A percentile compares a stretch with the other conserved stretches of the same genome.
phyloP scores from a whole-genome alignment of 2,113 vertebrate genomes.

The Oncorhynchus tshawytscha region DNA sequence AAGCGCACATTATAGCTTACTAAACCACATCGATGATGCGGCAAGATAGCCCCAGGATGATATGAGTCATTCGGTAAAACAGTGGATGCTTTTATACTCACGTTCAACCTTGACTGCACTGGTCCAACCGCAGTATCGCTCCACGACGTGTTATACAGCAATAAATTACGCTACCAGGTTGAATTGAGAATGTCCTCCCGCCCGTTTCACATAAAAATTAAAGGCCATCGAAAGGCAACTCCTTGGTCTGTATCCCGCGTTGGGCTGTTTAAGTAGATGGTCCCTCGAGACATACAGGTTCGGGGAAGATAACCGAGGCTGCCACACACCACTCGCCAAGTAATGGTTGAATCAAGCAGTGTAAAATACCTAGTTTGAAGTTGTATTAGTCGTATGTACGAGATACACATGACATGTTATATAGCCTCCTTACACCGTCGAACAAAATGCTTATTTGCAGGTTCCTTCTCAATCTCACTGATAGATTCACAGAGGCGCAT shows the following conservation, averaged over 20 bases:
- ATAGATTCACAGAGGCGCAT: too few relatives aligned
- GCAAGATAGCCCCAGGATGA: conserved; percentile 21
- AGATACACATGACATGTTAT: background rate
- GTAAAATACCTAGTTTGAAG: background rate
- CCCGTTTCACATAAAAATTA: conserved; percentile 32
- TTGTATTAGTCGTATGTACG: background rate
- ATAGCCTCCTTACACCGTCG: background rate
- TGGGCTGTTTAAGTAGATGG: background rate
- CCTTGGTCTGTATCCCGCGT: background rate
- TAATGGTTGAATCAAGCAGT: background rate
- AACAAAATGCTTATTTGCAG: too few relatives aligned
- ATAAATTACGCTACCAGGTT: conserved; percentile 4
- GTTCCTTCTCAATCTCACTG: too few relatives aligned
- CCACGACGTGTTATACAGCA: background rate
- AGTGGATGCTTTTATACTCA: conserved; percentile 42
- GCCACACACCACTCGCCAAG: background rate
- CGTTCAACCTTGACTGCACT: conserved; percentile 34
- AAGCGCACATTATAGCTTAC: background rate
- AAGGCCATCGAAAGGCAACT: background rate
- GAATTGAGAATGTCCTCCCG: background rate
- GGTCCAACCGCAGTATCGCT: background rate
- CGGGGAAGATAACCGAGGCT: background rate
- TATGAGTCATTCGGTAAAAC: background rate
- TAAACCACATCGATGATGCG: conserved; percentile 37
- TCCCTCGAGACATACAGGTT: background rate